Base-by-base conservation (phyloP, 2,888 invertebrate species). In the Heliothis peltigera region DNA sequence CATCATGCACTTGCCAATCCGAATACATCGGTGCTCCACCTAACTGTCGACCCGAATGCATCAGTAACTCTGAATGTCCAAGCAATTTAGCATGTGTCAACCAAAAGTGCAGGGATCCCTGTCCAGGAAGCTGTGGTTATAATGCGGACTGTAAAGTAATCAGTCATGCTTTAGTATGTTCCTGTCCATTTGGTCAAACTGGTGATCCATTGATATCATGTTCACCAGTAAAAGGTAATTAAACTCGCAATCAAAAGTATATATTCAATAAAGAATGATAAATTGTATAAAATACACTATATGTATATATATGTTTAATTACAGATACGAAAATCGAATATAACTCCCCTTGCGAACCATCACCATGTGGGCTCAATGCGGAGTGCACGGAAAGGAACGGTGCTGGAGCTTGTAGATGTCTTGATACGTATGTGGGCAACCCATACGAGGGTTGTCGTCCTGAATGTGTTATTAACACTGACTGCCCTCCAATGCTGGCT, bases 381-480 rank as follows among this genome's bases (percentile, higher is more conserved):
- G 92, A 96, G 82, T 97, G 97, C 80, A 90, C 94, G 56, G 95
- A 94, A 90, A 92, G 96, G 65, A 97, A 97, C 80, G 95, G 95
- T 15, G 96, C 96, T 81, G 97, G 96, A 1, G 96, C 97, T 39
- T 97, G 97, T 85, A 96, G 96, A 78, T 97, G 97, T 85, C 85
- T 96, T 47, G 95, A 96, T 21, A 94, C 95, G 65, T 97, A 96
- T 81, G 81, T 93, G 53, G 93, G 92, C 47, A 92, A 94, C 75
- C 94, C 93, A 63, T 91, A 92, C 74, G 91, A 95, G 73, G 97
- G 97, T 19, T 98, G 98, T 87, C 95, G 97, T 64, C 97, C 97
- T 0, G 98, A 98, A 91, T 98, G 98, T 88, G 95, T 97, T 5
- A 96, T 97, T 56, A 98, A 97, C 85, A 96, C 96, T 15, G 98